These are phyloP conservation scores for Mizuhopecten yessoensis DNA, from an alignment of 1,140 invertebrate species.

Conservation along the genomic window DNA sequence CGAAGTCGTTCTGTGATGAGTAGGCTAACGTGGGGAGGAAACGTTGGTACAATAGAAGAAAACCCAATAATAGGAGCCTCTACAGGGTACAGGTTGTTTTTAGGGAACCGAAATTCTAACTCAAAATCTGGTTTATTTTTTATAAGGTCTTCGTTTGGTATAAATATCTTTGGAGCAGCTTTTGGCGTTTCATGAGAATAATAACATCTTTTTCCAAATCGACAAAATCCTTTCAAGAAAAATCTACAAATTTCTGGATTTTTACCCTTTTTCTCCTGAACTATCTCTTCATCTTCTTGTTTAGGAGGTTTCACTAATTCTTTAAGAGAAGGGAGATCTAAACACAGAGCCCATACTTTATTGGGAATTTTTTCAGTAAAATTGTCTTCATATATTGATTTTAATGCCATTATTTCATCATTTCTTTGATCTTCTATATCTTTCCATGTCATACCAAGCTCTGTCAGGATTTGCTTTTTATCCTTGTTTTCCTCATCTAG, in stretches of 20 bases:
- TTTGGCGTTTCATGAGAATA: slow-evolving; percentile 67
- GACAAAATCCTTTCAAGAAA: slow-evolving; percentile 76
- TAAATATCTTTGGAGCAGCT: slow-evolving; percentile 52
- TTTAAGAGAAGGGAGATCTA: slow-evolving; percentile 71
- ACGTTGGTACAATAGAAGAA: slow-evolving; percentile 67
- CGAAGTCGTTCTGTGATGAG: slow-evolving; percentile 78
- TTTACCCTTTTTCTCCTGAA: slow-evolving; percentile 47
- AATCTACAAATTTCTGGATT: slow-evolving; percentile 74
- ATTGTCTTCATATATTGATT: slow-evolving; percentile 78
- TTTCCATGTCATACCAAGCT: slow-evolving; percentile 54
- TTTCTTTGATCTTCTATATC: slow-evolving; percentile 73
- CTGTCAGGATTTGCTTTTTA: background rate
- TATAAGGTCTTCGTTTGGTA: slow-evolving; percentile 59
- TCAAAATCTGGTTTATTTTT: slow-evolving; percentile 65
- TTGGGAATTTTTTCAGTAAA: slow-evolving; percentile 77
- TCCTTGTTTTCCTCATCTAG: slow-evolving; percentile 42
- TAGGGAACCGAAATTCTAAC: slow-evolving; percentile 78
- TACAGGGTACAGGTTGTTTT: slow-evolving; percentile 75
- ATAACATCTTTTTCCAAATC: slow-evolving; percentile 73
- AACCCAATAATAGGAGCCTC: slow-evolving; percentile 78
- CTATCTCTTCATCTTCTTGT: background rate
- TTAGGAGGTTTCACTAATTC: slow-evolving; percentile 54
- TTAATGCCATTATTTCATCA: slow-evolving; percentile 79
- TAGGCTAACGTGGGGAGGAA: slow-evolving; percentile 72
- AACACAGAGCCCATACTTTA: slow-evolving; percentile 75